A percentile compares a stretch with the other conserved stretches of the same genome.
Conservation (phyloP, 2,888 invertebrate genomes). For the Diarsia dahlii region DNA sequence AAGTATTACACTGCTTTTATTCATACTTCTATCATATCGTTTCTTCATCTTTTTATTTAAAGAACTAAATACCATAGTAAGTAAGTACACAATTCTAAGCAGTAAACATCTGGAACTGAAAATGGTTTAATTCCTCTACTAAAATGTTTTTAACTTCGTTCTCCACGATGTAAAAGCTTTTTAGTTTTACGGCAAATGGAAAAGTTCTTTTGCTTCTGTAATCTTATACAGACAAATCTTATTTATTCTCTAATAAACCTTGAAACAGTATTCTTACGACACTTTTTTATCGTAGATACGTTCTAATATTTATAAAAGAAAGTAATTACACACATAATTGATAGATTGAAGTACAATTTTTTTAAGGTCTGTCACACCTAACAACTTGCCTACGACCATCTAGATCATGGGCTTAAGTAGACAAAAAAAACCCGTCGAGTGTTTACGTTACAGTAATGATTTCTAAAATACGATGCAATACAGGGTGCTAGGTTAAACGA, state of each 20-base stretch:
- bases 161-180: background rate
- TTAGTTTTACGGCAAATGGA: conserved; percentile 2
- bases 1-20: background rate
- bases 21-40: background rate
- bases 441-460: too few relatives aligned
- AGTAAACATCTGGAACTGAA: background rate
- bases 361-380: too few relatives aligned
- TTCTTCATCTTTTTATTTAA: background rate
- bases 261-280: background rate
- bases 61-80: background rate
- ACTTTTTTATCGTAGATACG: background rate
- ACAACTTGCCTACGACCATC: too few relatives aligned
- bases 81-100: background rate
- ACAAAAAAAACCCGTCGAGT: too few relatives aligned
- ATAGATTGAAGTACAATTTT: background rate
- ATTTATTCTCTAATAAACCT: background rate
- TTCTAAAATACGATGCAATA: background rate
- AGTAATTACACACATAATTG: background rate
- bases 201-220: background rate
- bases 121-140: background rate
- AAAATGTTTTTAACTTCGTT: background rate
- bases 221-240: background rate
- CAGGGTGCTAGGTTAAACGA: too few relatives aligned
- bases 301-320: background rate
- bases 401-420: too few relatives aligned